Base-by-base conservation (phyloP, 2,888 invertebrate genomes). In the Halocaridina rubra region DNA sequence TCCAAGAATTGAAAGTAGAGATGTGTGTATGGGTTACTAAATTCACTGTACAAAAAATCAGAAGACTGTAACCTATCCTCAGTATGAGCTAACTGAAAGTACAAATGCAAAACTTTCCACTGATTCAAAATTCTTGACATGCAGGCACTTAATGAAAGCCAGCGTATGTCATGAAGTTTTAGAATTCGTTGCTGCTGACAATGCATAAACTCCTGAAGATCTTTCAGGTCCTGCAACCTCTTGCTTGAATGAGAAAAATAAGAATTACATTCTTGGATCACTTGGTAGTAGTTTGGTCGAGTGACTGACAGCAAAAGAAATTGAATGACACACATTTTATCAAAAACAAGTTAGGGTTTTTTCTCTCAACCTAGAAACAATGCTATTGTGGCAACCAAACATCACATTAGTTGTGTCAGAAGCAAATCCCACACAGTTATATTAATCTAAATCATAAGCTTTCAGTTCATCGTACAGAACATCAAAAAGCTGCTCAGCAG, bases 81-180 rank as follows among this genome's bases (percentile, higher is more conserved):
- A 53, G 53, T 53, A 53, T 4, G 53, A 53, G 53, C 53, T 53
- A 53, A 53, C 53, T 53, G 53, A 53, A 53, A 53, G 53, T 4
- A 53, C 53, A 53, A 53, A 53, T 53, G 53, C 8, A 53, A 53
- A 53, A 7, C 53, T 53, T 53, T 53, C 53, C 53, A 53, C 53
- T 53, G 53, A 53, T 53, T 19, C 53, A 53, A 19, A 13, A 13
- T 13, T 39, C 7, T 39, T 8, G 39, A 13, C 39, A 77, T 29
- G 64, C 77, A 77, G 13, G 77, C 77, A 77, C 77, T 53, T 24
- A 77, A 19, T 3, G 77, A 77, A 16, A 77, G 33, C 77, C 64
- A 77, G 19, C 61, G 77, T 10, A 77, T 61, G 32, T 77, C 61
- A 77, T 77, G n/a, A 13, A 61, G 27, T 32, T 53, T 77, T 22